Evolutionary conservation across 1,140 invertebrate genomes (phyloP), one percentile per base, ranked within the genome.

Genomic region (Archivesica marissinica): DNA sequence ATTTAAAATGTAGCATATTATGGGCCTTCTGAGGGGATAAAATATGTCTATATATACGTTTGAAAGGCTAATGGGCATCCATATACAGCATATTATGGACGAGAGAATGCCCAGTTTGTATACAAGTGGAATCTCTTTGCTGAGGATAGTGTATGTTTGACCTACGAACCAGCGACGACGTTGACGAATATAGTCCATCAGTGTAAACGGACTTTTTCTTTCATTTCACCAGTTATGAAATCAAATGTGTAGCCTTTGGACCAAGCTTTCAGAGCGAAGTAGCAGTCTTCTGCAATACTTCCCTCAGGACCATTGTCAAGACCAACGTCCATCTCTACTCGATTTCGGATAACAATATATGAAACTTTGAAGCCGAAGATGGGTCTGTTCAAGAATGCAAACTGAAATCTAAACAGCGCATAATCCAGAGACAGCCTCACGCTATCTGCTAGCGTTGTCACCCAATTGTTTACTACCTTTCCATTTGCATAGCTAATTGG

Each of bases 161-260:
- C 98, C 98, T 95, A 99, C 97, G 61, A 99, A 95, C 98, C 98
- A 99, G 41, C 98, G 95, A 93, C 99, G 99, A 74, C 98, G 95
- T 93, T 99, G 98, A 93, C 98, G 98, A 52, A 99, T 95, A 92
- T 99, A 98, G 93, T 99, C 98, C 95, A 96, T 96, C 2, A 99
- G 93, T 0, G 97, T 98, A 91, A 99, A 99, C 13, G 98, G 98
- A n/a, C 97, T 98, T 99, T 98, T 93, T 99, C 98, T 96, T 97
- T 97, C 98, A 99, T 99, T 94, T 99, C 98, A 35, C 98, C 90
- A 9, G 90, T 88, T 25, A 91, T 88, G 75, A 87, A 92, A 17
- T 85, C 90, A 86, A 91, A 92, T 28, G 59, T 89, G 90, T 96
- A 97, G 0, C 90, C 90, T 76, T 82, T 77, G 25, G 70, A 79